Base-by-base conservation (phyloP, 2,797 vertebrate species). In the Lacerta bilineata region DNA sequence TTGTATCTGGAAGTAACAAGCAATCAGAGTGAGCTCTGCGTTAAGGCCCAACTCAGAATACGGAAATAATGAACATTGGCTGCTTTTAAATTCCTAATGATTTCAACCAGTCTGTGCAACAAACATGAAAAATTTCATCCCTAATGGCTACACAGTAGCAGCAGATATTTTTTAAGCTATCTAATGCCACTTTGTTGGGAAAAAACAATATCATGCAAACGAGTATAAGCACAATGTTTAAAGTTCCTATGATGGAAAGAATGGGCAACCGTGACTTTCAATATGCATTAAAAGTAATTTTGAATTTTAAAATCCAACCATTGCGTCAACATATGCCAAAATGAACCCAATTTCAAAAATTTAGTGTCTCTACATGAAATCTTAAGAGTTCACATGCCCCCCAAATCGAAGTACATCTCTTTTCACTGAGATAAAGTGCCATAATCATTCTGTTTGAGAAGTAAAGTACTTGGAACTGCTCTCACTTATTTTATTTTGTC, bases 151-250 rank as follows among this genome's bases (percentile, higher is more conserved):
- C 20, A 39, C 2, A 36, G n/a, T 5, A 90, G 71, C 78, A 88
- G 46, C 64, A 46, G n/a, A 25, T 6, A 50, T 59, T 93, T 88
- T 27, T 83, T 85, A 81, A 91, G 43, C 77, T 90, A 87, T 86
- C 88, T 90, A 71, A 86, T 15, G 81, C n/a, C 72, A 75, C 33
- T 89, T 29, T 41, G 76, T 88, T 83, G 80, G 25, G 80, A 88
- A 81, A 91, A 90, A 83, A 88, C 11, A 88, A 80, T 9, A 78
- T 20, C 50, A 15, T 85, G 81, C 55, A 83, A 88, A 94, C 71
- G 90, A 91, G 93, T 71, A 80, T 87, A 74, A 18, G 82, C 20
- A 83, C 75, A 18, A 27, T 91, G 33, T 89, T 13, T 17, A 72
- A 80, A 29, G 20, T 59, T 61, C 25, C 13, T 61, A 8, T 46